Evolutionary conservation across 2,113 vertebrate genomes (phyloP).

Genomic region (Scytalopus superciliaris): DNA sequence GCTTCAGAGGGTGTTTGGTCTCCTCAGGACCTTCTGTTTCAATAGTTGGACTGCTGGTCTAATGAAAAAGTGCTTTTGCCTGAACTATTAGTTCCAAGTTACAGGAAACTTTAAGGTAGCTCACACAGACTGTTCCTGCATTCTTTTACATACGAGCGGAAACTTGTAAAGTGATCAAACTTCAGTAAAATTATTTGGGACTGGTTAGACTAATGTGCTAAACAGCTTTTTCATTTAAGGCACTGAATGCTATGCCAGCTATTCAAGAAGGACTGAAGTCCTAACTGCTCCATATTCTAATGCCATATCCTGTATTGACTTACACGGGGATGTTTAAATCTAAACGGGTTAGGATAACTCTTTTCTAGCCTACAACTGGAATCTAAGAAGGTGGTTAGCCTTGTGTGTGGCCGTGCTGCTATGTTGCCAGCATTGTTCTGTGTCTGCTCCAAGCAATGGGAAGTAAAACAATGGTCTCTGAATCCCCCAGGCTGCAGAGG

Average conservation of each 20-base stretch:
- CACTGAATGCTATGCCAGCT: not conserved
- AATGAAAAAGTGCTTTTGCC: not conserved
- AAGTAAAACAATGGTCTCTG: not conserved
- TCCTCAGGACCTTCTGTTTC: not conserved
- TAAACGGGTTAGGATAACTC: conserved; percentile 23
- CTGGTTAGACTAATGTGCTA: conserved; percentile 27
- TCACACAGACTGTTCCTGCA: conserved; percentile 8
- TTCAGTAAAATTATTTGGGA: conserved; percentile 10
- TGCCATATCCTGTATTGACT: conserved; percentile 32
- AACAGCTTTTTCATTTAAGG: conserved; percentile 42
- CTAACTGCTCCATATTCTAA: conserved; percentile 22
- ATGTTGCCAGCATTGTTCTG: conserved; percentile 32
- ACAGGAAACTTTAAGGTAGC: conserved; percentile 19
- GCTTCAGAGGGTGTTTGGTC: not conserved
- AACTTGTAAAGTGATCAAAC: conserved; percentile 60
- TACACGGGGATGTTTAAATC: conserved; percentile 34
- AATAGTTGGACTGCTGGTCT: not conserved
- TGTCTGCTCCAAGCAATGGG: not conserved
- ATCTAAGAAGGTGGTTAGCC: conserved; percentile 34
- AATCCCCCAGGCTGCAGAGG: not conserved
- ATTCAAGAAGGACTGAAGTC: conserved; percentile 9
- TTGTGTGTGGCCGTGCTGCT: conserved; percentile 41
- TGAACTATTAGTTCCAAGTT: not conserved
- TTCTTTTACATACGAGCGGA: conserved; percentile 34
- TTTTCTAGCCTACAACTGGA: conserved; percentile 31